Evolutionary conservation across 2,888 invertebrate genomes (phyloP), one percentile per base, ranked within the genome.

Genomic region (Pilophorus perplexus): DNA sequence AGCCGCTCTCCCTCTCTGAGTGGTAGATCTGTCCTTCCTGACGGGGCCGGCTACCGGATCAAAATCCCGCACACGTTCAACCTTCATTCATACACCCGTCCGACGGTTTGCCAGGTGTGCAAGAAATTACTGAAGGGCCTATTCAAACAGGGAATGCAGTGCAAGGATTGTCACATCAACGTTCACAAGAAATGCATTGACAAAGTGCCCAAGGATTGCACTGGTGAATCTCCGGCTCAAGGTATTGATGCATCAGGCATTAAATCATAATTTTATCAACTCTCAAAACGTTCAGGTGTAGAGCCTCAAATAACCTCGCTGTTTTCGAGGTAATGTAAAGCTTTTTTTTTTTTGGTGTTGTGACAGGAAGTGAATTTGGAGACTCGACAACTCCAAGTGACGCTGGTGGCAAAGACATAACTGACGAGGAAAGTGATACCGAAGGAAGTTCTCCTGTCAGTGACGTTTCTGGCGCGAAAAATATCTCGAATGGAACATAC

Each of bases 151-250:
- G 98, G 98, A 66, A 80, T 95, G 73, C 98, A 98, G 79, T 99
- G 99, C 79, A 88, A 90, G 78, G 98, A 97, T 81, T 96, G 96
- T 79, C 93, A 93, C 77, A 94, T 92, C 80, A 96, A 96, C 80
- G 90, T 90, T 69, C 96, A 97, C 79, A 89, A 94, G 77, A 96
- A 95, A 78, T 96, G 96, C 76, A 82, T 91, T 75, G 90, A 91
- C 33, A 86, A 86, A 79, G 87, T 93, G 75, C 92, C 93, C 33
- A 91, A 89, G 79, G 92, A 93, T 79, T 94, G 94, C 78, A 85
- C 88, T 33, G 92, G 89, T 44, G 93, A 93, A 81, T 80, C 82
- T 62, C 65, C 69, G 1, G 66, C 22, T 42, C 62, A 62, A 16
- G 48, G 62, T 62, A 67, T 23, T 69, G 70, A 23, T 57, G 44